Percentiles rank a stretch among this genome's conserved stretches.
These are phyloP conservation scores for Myiothlypis coronata DNA, from an alignment of 2,797 vertebrate species.

Conservation along the genomic window DNA sequence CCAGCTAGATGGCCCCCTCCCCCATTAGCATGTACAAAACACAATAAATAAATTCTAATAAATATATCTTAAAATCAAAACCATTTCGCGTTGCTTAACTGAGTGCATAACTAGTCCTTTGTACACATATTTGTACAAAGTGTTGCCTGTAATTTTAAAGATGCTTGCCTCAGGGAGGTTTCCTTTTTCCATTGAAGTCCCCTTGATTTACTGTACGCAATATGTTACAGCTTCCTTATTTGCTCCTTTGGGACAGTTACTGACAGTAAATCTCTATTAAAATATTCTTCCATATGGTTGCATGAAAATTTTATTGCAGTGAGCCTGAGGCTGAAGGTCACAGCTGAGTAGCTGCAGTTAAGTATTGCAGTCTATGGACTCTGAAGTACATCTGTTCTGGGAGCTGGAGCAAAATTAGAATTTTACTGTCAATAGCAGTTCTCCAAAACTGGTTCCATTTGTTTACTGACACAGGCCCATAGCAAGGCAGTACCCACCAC, in stretches of 20 bases:
- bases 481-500: slow-evolving; percentile 31
- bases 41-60: slow-evolving; percentile 78
- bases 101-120: slow-evolving; percentile 81
- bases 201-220: slow-evolving; percentile 92
- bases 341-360: slow-evolving; percentile 87
- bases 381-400: slow-evolving; percentile 86
- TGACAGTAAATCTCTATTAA: slow-evolving; percentile 96
- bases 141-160: slow-evolving; percentile 87
- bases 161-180: slow-evolving; percentile 82
- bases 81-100: slow-evolving; percentile 77
- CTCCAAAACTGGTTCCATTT: slow-evolving; percentile 79
- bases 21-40: slow-evolving; percentile 48
- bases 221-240: slow-evolving; percentile 95
- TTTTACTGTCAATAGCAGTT: slow-evolving; percentile 84
- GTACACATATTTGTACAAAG: slow-evolving; percentile 88
- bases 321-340: slow-evolving; percentile 89
- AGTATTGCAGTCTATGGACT: slow-evolving; percentile 84
- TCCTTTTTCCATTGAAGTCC: slow-evolving; percentile 83
- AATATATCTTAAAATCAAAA: slow-evolving; percentile 77
- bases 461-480: slow-evolving; percentile 66
- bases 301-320: slow-evolving; percentile 95
- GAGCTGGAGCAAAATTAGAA: slow-evolving; percentile 86
- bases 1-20: neutral
- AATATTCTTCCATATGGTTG: slow-evolving; percentile 96
- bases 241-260: slow-evolving; percentile 89